Conservation (phyloP, 2,888 invertebrate genomes). For the Ichneumon xanthorius region DNA sequence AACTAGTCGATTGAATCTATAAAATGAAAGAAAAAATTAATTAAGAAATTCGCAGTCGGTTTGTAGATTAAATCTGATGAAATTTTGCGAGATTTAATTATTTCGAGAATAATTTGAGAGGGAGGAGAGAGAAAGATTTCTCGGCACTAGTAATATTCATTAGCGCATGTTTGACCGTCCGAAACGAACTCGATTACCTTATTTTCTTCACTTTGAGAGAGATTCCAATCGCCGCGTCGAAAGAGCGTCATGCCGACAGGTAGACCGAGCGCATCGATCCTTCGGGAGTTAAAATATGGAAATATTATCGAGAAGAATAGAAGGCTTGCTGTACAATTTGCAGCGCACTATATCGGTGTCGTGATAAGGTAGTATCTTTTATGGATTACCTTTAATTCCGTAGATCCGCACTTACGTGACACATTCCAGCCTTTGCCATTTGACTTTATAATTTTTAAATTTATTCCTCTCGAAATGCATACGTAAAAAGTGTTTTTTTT, state of each 20-base stretch:
- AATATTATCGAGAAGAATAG: background rate
- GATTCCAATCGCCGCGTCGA: background rate
- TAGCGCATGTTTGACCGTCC: constrained; percentile 78
- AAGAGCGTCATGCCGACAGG: background rate
- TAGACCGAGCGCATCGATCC: background rate
- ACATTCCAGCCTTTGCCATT: background rate
- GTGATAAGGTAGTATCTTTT: background rate
- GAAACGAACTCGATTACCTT: constrained; percentile 70
- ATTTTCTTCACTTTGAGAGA: background rate
- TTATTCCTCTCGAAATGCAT: background rate
- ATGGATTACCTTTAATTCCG: background rate
- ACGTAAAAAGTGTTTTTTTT: background rate
- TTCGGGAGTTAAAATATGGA: background rate
- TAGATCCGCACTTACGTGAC: background rate
- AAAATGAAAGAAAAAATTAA: background rate
- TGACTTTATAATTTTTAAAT: background rate
- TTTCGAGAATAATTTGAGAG: constrained; percentile 76
- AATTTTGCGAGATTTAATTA: background rate
- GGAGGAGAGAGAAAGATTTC: constrained; percentile 70
- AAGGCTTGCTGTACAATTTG: background rate
- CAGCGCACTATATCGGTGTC: background rate
- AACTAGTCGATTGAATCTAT: background rate
- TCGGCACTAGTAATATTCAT: constrained; percentile 80
- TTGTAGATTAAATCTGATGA: too few relatives aligned
- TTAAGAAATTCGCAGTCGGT: too few relatives aligned